phyloP scores from a whole-genome alignment of 2,113 vertebrate species.

The Rynchops niger region DNA sequence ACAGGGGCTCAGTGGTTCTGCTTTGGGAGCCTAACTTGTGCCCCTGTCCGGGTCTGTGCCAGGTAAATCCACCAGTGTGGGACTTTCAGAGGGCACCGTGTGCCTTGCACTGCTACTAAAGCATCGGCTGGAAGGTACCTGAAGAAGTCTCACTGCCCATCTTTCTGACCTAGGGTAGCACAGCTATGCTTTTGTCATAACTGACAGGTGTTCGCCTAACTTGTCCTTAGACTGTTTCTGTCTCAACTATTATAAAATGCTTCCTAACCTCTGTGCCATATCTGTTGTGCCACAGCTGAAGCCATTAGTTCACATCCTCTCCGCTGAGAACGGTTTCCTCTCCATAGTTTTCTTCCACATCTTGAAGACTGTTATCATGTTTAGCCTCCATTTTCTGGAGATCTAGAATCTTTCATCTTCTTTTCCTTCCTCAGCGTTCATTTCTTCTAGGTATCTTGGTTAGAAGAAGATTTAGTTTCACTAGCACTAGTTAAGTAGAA shows the following conservation, averaged over 20 bases:
- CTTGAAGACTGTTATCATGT: background rate
- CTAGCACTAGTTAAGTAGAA: background rate
- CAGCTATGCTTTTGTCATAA: background rate
- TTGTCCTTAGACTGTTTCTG: background rate
- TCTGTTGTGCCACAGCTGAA: background rate
- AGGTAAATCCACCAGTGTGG: background rate
- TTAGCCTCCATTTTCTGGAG: background rate
- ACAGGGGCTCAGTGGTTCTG: background rate
- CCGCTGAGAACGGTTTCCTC: background rate
- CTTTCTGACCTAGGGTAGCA: background rate
- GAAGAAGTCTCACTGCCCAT: background rate
- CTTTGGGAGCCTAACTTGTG: accelerated
- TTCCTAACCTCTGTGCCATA: background rate
- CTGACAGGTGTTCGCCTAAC: background rate
- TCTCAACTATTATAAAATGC: background rate
- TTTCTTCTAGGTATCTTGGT: background rate
- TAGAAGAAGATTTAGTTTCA: background rate
- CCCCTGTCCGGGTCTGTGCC: background rate
- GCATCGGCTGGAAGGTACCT: background rate
- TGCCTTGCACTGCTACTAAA: background rate
- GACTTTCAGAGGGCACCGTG: background rate
- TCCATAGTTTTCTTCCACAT: background rate
- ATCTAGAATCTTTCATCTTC: background rate
- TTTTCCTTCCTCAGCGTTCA: background rate
- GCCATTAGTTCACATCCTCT: background rate